These are phyloP conservation scores for Eulacestoma nigropectus DNA, from an alignment of 2,113 vertebrate genomes.

Conservation along the genomic window DNA sequence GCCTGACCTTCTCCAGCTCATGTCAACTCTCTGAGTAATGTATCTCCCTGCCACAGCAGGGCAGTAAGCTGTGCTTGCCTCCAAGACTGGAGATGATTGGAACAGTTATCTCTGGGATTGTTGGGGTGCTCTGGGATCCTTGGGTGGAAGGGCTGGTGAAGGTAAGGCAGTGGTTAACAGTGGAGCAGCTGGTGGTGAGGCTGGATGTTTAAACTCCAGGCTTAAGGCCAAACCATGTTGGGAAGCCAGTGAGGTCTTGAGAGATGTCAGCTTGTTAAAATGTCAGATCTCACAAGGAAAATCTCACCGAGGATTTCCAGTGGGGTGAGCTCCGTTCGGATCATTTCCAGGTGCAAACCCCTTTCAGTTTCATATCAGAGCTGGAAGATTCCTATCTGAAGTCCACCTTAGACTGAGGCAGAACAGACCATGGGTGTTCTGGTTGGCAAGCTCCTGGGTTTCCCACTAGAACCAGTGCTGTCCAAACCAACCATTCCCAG, in stretches of 20 bases:
- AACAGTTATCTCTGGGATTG: background rate
- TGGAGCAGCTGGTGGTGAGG: background rate
- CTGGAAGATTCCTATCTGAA: background rate
- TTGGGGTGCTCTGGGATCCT: background rate
- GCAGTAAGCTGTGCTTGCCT: background rate
- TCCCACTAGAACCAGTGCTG: background rate
- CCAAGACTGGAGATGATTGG: background rate
- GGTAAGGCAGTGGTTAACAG: background rate
- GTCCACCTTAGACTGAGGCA: background rate
- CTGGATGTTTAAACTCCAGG: background rate
- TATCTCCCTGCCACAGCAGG: background rate
- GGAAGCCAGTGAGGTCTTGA: background rate
- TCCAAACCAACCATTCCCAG: background rate
- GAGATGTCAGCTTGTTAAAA: background rate
- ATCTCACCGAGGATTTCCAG: background rate
- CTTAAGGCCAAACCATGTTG: background rate
- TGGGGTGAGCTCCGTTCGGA: background rate
- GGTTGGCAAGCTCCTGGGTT: background rate
- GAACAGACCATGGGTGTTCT: background rate
- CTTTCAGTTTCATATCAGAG: background rate
- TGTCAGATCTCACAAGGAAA: background rate
- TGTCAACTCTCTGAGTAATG: background rate
- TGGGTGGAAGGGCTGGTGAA: background rate
- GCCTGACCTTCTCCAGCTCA: constrained; percentile 15
- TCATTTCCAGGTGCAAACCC: background rate